Conservation (phyloP, 2,888 invertebrate genomes). For the Agapetus fuscipes region DNA sequence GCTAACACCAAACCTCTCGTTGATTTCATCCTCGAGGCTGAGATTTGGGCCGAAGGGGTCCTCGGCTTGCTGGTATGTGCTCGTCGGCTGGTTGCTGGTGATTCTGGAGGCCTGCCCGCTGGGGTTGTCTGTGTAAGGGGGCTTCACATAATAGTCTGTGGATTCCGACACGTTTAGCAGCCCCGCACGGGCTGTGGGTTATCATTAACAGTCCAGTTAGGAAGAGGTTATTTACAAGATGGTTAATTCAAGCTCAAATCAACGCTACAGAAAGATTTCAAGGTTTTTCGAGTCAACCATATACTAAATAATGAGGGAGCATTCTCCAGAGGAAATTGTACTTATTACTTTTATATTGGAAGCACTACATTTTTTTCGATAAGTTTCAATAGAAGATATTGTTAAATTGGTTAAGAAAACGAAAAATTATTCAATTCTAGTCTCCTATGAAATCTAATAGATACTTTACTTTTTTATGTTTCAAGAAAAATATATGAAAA, state of each 20-base stretch:
- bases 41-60: slow-evolving; percentile 26
- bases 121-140: slow-evolving; percentile 31
- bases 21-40: slow-evolving; percentile 46
- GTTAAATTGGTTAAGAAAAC: no score
- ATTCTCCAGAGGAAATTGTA: no score
- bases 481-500: no score
- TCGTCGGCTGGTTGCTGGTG: neutral
- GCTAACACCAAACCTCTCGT: slow-evolving; percentile 56
- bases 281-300: no score
- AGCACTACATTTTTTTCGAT: no score
- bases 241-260: neutral
- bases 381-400: no score
- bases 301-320: no score
- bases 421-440: no score
- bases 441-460: no score
- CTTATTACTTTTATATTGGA: no score
- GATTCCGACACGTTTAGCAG: slow-evolving; percentile 68
- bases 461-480: no score
- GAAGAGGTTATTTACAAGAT: neutral
- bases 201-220: neutral
- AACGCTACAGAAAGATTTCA: no score
- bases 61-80: slow-evolving; percentile 32
- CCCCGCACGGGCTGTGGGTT: slow-evolving; percentile 59
- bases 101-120: slow-evolving; percentile 11
- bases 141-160: slow-evolving; percentile 56